Percentiles rank a stretch among this genome's conserved stretches.
phyloP scores from a whole-genome alignment of 2,113 vertebrate species.

The Ciconia stormi region DNA sequence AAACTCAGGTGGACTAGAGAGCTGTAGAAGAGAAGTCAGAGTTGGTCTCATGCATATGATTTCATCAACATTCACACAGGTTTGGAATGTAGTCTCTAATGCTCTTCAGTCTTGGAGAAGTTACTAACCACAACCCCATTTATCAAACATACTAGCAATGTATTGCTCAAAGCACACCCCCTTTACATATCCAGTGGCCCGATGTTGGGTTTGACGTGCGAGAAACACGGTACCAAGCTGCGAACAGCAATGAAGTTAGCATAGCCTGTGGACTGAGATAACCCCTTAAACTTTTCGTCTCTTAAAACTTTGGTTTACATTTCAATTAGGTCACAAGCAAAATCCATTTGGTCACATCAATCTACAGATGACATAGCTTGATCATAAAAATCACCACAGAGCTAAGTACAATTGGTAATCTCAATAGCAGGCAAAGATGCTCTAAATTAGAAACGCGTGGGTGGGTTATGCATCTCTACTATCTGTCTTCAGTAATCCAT shows the following conservation, averaged over 20 bases:
- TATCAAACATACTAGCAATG: background rate
- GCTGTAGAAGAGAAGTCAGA: background rate
- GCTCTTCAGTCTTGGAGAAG: background rate
- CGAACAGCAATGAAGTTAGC: background rate
- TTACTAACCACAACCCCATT: background rate
- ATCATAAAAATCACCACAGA: conserved; percentile 36
- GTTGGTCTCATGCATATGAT: background rate
- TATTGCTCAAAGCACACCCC: background rate
- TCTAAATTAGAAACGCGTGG: background rate
- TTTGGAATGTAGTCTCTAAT: background rate
- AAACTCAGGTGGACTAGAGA: background rate
- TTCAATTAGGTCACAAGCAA: conserved; percentile 39
- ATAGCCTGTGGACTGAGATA: background rate
- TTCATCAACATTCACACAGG: background rate
- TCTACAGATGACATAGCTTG: conserved; percentile 11
- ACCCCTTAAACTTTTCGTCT: conserved; percentile 9
- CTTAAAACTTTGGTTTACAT: conserved; percentile 35
- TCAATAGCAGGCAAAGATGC: background rate
- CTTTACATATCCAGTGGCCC: background rate
- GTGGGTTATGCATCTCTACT: background rate
- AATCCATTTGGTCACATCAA: conserved; percentile 34
- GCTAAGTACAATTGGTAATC: conserved; percentile 28
- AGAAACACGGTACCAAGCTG: background rate
- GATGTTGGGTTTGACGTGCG: background rate
- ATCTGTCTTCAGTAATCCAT: background rate